Conservation (phyloP, 2,113 vertebrate species). For the Brachionichthys hirsutus region DNA sequence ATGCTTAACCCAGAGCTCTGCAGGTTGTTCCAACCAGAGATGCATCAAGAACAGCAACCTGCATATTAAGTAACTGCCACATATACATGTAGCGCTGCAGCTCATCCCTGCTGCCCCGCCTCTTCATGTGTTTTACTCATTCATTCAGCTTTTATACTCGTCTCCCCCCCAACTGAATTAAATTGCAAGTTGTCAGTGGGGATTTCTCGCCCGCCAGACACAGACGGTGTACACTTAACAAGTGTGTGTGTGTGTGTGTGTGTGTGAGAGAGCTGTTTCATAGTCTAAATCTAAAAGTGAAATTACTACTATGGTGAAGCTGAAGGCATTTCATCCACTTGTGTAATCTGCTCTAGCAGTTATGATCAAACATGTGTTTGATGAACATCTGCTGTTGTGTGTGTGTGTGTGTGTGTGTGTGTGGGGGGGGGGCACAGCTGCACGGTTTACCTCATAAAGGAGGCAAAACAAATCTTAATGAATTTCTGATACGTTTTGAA, state of each 20-base stretch:
- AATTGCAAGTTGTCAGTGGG: constrained; percentile 66
- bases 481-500: no score
- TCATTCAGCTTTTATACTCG: constrained; percentile 33
- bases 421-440: constrained; percentile 4
- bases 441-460: constrained; percentile 38
- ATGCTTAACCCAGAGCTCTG: background rate
- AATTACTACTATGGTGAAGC: constrained; percentile 40
- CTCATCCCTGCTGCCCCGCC: constrained; percentile 4
- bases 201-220: constrained; percentile 65
- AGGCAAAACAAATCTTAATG: no score
- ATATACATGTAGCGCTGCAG: constrained; percentile 9
- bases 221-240: constrained; percentile 33
- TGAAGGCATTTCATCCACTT: constrained; percentile 42
- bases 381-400: constrained; percentile 12
- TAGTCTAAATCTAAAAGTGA: constrained; percentile 35
- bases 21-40: background rate
- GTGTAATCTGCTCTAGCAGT: constrained; percentile 24
- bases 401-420: constrained; percentile 10
- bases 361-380: constrained; percentile 31
- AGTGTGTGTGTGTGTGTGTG: constrained; percentile 2
- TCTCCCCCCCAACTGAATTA: constrained; percentile 38
- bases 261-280: constrained; percentile 41
- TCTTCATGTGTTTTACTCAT: constrained; percentile 15
- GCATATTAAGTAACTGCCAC: background rate
- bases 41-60: background rate